Base-by-base conservation (phyloP, 2,888 invertebrate genomes). In the Drosophila gaucha region DNA sequence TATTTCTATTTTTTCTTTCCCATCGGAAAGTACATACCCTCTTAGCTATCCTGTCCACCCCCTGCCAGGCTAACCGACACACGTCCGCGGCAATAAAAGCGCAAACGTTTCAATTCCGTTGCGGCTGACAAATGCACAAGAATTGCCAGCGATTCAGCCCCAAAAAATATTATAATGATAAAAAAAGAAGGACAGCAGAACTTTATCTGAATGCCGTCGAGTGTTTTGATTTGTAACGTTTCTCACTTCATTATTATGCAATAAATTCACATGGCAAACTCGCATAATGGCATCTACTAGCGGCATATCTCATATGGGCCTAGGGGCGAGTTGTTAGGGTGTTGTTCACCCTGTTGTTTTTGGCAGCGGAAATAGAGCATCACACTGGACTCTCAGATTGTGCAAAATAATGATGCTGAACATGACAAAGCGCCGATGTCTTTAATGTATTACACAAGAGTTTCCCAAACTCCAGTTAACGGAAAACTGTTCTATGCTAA, bases 141-240 rank as follows among this genome's bases (percentile, higher is more conserved):
- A 80, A 76, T 79, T 74, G 75, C 74, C 68, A 64, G 39, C 52
- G 68, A 66, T 80, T 70, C 80, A 68, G 72, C 75, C 78, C 78
- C 85, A 76, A 76, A 80, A 88, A 59, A 74, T 77, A 89, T 87
- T 85, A 80, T 66, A 86, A 88, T 89, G 78, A 80, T 88, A 89
- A 89, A 89, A 88, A 87, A 75, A 57, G 36, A 36, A 58, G 28
- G 54, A 41, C 24, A 22, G 50, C 55, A 65, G 41, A 67, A 82
- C 47, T 79, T 85, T 86, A 80, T 80, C 83, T 85, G 58, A 87
- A 86, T 88, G 89, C 80, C 74, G 90, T 90, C 90, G 90, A 90
- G 90, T 90, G 90, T 88, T 90, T 90, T 90, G 90, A 90, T 90
- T 90, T 90, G 90, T 88, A 89, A 90, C 90, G 90, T 90, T 90